A percentile compares a stretch with the other conserved stretches of the same genome.
Evolutionary conservation across 1,140 invertebrate species (phyloP).

Genomic region (Limonius californicus): DNA sequence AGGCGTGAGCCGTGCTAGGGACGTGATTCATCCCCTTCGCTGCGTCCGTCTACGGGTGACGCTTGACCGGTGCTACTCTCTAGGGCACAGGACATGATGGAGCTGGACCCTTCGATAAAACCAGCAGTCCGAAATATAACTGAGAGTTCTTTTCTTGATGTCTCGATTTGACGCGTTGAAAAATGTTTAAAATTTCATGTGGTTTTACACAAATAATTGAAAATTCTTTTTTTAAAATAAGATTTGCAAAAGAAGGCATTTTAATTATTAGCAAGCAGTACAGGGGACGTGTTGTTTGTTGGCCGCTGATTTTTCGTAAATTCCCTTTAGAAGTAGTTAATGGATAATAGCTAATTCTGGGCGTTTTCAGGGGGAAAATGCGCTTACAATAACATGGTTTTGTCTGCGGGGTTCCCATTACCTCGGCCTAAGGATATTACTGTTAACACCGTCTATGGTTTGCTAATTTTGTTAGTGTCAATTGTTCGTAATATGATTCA

Average conservation of each 20-base stretch:
- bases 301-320: not conserved
- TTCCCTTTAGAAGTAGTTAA: not conserved
- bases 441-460: no score
- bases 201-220: not conserved
- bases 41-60: slow-evolving; percentile 15
- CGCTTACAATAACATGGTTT: no score
- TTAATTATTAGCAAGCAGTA: not conserved
- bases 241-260: not conserved
- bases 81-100: slow-evolving; percentile 8
- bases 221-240: not conserved
- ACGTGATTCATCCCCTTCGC: slow-evolving; percentile 26
- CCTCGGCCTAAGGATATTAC: no score
- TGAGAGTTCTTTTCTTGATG: not conserved
- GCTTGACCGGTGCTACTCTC: slow-evolving; percentile 7
- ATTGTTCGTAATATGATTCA: no score
- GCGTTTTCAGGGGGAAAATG: not conserved
- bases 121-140: not conserved
- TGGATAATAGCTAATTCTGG: slow-evolving; percentile 5
- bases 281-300: no score
- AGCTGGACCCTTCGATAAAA: slow-evolving; percentile 1
- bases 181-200: not conserved
- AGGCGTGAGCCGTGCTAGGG: slow-evolving; percentile 24
- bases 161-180: not conserved
- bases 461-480: no score
- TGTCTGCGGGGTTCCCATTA: no score